phyloP scores from a whole-genome alignment of 2,888 invertebrate species.

The Parnassius smintheus region DNA sequence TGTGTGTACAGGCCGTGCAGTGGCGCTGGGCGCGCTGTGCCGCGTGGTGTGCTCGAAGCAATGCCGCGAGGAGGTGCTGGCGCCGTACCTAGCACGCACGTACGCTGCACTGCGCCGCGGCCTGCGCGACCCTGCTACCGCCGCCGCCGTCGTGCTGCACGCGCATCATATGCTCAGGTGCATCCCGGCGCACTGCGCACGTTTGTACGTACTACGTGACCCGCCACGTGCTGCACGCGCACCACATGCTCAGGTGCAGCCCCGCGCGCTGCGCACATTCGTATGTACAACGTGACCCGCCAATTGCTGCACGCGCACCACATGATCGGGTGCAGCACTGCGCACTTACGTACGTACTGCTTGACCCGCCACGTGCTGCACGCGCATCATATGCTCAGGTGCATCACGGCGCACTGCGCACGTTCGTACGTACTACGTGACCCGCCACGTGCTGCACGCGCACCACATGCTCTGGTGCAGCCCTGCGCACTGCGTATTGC shows the following conservation, averaged over 20 bases:
- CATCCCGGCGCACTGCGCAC: conserved; percentile 93
- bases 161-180: conserved; percentile 92
- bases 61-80: conserved; percentile 95
- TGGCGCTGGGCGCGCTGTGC: conserved; percentile 96
- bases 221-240: conserved; percentile 90
- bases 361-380: not conserved
- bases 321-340: too few species aligned
- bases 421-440: conserved; percentile 93
- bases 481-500: conserved; percentile 91
- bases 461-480: conserved; percentile 91
- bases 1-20: conserved; percentile 86
- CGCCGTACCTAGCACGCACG: conserved; percentile 95
- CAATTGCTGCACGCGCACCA: too few species aligned
- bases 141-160: conserved; percentile 93
- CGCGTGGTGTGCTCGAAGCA: conserved; percentile 97
- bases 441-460: conserved; percentile 90
- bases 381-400: not conserved
- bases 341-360: conserved; percentile 80
- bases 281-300: too few species aligned
- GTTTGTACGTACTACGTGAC: conserved; percentile 86
- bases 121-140: conserved; percentile 84
- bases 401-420: conserved; percentile 76
- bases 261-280: conserved; percentile 80
- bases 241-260: conserved; percentile 92
- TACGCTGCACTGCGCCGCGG: conserved; percentile 96